A percentile compares a stretch with the other conserved stretches of the same genome.
Evolutionary conservation across 2,797 vertebrate genomes (phyloP).

Genomic region (Gymnothorax reevesii): DNA sequence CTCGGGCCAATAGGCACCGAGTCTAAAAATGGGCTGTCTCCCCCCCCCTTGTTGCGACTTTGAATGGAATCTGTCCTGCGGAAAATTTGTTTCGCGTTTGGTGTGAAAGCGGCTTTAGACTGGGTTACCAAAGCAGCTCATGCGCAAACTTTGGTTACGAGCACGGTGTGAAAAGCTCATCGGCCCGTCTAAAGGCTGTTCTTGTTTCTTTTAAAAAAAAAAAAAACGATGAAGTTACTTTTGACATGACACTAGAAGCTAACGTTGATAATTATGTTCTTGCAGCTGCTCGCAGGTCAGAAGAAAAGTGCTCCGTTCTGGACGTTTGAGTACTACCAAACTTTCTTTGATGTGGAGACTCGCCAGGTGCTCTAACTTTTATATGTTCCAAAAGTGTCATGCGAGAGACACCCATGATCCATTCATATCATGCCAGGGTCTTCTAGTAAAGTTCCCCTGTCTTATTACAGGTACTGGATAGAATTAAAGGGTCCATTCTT

Average conservation of each 20-base stretch:
- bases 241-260: not conserved
- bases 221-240: not conserved
- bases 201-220: too few species aligned
- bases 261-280: conserved; percentile 32
- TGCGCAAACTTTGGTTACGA: too few species aligned
- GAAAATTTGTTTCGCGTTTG: too few species aligned
- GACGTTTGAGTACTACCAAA: conserved; percentile 97
- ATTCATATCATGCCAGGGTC: not conserved
- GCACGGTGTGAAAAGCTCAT: too few species aligned
- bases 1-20: too few species aligned
- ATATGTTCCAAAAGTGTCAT: not conserved
- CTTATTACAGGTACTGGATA: conserved; percentile 82
- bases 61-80: too few species aligned
- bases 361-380: conserved; percentile 76
- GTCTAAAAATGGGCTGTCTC: too few species aligned
- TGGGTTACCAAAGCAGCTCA: too few species aligned
- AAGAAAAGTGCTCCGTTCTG: conserved; percentile 91
- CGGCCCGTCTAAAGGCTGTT: too few species aligned
- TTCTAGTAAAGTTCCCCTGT: conserved; percentile 26
- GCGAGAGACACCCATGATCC: not conserved
- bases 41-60: too few species aligned
- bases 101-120: too few species aligned
- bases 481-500: conserved; percentile 91
- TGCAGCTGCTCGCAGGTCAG: conserved; percentile 86
- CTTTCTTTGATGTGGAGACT: conserved; percentile 92